Evolutionary conservation across 2,113 vertebrate genomes (phyloP), one percentile per base, ranked within the genome.

Genomic region (Otolemur garnettii): DNA sequence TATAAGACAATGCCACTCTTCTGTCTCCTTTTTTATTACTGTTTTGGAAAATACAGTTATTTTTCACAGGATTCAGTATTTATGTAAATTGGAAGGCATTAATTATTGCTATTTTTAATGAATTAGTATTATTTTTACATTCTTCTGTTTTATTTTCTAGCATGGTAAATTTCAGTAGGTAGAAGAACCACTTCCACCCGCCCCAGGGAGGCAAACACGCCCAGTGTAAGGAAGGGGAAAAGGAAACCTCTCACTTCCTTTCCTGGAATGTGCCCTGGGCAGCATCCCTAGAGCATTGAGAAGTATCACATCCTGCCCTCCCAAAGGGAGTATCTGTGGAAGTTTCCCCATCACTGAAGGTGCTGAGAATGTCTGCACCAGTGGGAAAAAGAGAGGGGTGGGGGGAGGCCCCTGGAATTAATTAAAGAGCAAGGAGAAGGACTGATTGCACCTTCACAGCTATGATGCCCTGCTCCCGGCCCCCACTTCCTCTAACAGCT

Each of bases 61-160:
- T 53, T 90, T 77, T 4, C 68, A 14, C 89, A 81, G 90, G 77
- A 55, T 38, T 15, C 8, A 72, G 13, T 22, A 33, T 55, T 82
- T 59, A 21, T 55, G 38, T 57, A 93, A 1, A 90, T 64, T 45
- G 9, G 33, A 35, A 69, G 24, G 35, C 28, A 14, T 80, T 64
- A 77, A n/a, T 79, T 72, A 15, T 50, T 64, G 17, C 74, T 79
- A 93, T 59, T 91, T 85, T 38, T 83, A 82, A 33, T 68, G 21
- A 26, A 74, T 84, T 77, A 35, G 33, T 57, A 33, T 35, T 57
- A 30, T 33, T 74, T 90, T 75, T 9, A 9, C 42, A 71, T 53
- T 62, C 78, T 35, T 69, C 62, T 21, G 33, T 80, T 96, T 91
- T 83, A 1, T 69, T 96, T 87, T 33, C 26, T 79, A 83, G 33